Conservation (phyloP, 2,888 invertebrate species). For the Epicampocera succincta region DNA sequence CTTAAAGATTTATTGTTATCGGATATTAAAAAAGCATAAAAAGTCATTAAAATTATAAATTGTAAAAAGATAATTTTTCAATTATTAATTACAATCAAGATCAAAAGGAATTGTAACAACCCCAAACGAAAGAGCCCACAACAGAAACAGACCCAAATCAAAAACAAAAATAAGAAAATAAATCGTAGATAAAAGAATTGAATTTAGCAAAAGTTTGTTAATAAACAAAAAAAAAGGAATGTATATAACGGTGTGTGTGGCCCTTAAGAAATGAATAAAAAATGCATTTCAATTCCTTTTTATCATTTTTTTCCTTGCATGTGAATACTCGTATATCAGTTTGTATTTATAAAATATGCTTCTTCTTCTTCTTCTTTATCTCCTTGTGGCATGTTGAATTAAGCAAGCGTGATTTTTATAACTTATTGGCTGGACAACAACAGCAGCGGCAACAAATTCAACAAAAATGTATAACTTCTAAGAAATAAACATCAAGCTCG, state of each 20-base stretch:
- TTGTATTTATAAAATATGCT: slow-evolving; percentile 20
- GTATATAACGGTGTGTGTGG: slow-evolving; percentile 56
- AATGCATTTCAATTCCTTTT: slow-evolving; percentile 39
- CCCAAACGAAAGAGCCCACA: slow-evolving; percentile 1
- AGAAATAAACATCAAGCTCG: slow-evolving; percentile 58
- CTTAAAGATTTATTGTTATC: slow-evolving; percentile 64
- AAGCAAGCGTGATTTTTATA: slow-evolving; percentile 63
- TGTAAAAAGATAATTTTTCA: slow-evolving; percentile 54
- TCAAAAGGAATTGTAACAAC: slow-evolving; percentile 52
- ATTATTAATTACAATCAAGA: slow-evolving; percentile 69
- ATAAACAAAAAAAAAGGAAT: not conserved
- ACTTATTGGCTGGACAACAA: slow-evolving; percentile 57
- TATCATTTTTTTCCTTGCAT: slow-evolving; percentile 1
- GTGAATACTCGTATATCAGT: slow-evolving; percentile 43
- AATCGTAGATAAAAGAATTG: slow-evolving; percentile 39
- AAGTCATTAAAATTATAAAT: slow-evolving; percentile 65
- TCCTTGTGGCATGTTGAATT: slow-evolving; percentile 53
- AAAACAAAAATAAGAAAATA: slow-evolving; percentile 19
- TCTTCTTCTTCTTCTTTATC: slow-evolving; percentile 34
- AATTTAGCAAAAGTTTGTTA: slow-evolving; percentile 31
- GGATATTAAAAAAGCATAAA: slow-evolving; percentile 49
- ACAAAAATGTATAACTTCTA: slow-evolving; percentile 55
- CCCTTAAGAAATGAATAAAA: slow-evolving; percentile 59
- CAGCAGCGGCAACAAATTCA: slow-evolving; percentile 32
- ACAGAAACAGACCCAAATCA: not conserved